Evolutionary conservation across 2,888 invertebrate species (phyloP), one percentile per base, ranked within the genome.

Genomic region (Drosophila helvetica): DNA sequence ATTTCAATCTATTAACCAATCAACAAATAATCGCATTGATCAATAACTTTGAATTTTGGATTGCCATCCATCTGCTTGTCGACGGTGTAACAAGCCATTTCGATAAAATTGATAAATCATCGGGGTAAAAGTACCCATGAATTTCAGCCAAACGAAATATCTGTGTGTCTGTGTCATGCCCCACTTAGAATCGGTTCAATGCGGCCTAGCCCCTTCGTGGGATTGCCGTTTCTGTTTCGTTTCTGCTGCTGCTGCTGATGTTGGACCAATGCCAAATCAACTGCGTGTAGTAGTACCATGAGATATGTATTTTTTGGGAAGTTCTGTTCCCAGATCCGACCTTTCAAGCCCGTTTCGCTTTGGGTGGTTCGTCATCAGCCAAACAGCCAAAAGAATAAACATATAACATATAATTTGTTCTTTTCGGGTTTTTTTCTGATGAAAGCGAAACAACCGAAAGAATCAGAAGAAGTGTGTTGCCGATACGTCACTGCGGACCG

Each of bases 211-310:
- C 71, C 71, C 74, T 65, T 67, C 56, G 66, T 46, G 38, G 42
- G 38, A 19, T 18, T 43, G 18, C 38, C 17, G 43, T 50, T 67
- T 43, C 38, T 38, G 51, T 25, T 59, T 25, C 42, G n/a, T n/a
- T n/a, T n/a, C n/a, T n/a, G n/a, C n/a, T 57, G 19, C 30, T 50
- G 43, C 56, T 62, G 70, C 65, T 74, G 72, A 46, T 60, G 82
- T 69, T 72, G 82, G 81, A 79, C 79, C 70, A 81, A 79, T 81
- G 77, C 82, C 82, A 82, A 82, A 80, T 75, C 84, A 61, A 75
- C 75, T 78, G 80, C 84, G 79, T 79, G 73, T 53, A 56, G 46
- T 61, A 51, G 33, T 33, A 12, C 12, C 3, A 1, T 70, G 52
- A 46, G 73, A 47, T 61, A 61, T 61, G 15, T 38, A 15, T 70